phyloP scores from a whole-genome alignment of 2,113 vertebrate species.

The Xenopus tropicalis region DNA sequence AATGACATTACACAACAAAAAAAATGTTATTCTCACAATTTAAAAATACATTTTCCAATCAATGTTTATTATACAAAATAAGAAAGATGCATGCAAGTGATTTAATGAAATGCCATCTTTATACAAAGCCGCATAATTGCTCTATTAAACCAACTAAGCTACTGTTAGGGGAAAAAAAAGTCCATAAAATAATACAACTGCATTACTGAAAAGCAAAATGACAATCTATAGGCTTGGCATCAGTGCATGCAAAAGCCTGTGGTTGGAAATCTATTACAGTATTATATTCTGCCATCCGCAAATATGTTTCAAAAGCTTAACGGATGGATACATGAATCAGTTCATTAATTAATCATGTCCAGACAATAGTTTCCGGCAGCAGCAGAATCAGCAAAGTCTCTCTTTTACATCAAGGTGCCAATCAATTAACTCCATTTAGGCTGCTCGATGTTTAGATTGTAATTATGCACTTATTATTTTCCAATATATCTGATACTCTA shows the following conservation, averaged over 20 bases:
- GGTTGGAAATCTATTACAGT: constrained; percentile 29
- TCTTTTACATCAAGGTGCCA: constrained; percentile 51
- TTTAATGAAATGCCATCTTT: too few relatives aligned
- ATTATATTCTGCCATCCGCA: constrained; percentile 24
- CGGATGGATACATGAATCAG: constrained; percentile 48
- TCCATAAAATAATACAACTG: too few relatives aligned
- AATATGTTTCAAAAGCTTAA: constrained; percentile 38
- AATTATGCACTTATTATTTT: constrained; percentile 32
- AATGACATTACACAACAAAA: too few relatives aligned
- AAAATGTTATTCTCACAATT: too few relatives aligned
- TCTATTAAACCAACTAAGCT: too few relatives aligned
- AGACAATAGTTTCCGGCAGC: constrained; percentile 43
- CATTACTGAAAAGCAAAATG: too few relatives aligned
- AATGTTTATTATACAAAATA: too few relatives aligned
- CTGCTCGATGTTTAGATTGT: constrained; percentile 39
- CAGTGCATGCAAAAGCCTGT: constrained; percentile 1
- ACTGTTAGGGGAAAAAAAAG: too few relatives aligned
- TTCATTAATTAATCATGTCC: constrained; percentile 53
- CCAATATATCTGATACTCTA: constrained; percentile 29
- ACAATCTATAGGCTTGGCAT: background rate
- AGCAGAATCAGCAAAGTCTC: constrained; percentile 42
- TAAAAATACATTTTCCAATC: too few relatives aligned
- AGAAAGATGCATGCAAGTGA: too few relatives aligned
- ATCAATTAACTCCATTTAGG: constrained; percentile 51
- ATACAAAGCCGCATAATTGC: too few relatives aligned